A percentile compares a stretch with the other conserved stretches of the same genome.
phyloP scores from a whole-genome alignment of 2,888 invertebrate species.

The Cataglyphis cursor region DNA sequence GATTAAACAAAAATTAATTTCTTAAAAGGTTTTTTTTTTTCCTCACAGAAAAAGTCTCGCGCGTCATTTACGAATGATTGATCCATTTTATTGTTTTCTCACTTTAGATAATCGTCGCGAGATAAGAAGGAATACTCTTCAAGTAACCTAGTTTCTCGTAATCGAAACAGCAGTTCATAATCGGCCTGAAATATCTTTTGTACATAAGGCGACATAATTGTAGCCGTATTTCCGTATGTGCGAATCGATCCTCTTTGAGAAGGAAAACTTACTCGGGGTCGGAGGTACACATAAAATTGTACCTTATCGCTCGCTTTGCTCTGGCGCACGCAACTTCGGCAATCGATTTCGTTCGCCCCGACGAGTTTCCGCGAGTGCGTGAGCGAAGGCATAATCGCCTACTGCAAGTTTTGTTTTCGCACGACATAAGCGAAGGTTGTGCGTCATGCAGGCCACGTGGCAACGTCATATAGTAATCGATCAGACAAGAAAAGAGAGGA shows the following conservation, averaged over 20 bases:
- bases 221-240: conserved; percentile 38
- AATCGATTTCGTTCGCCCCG: conserved; percentile 30
- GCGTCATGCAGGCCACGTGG: not conserved
- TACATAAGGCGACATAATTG: conserved; percentile 17
- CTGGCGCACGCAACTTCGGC: conserved; percentile 40
- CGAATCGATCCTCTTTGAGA: conserved; percentile 38
- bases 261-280: not conserved
- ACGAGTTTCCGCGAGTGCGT: conserved; percentile 8
- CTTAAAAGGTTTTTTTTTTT: not conserved
- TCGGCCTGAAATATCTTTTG: conserved; percentile 33
- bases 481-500: conserved; percentile 23
- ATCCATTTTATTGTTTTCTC: conserved; percentile 21
- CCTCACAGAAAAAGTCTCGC: not conserved
- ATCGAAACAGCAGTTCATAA: conserved; percentile 11
- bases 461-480: conserved; percentile 19
- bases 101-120: conserved; percentile 34
- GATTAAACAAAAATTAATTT: conserved; percentile 26
- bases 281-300: not conserved
- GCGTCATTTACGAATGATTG: conserved; percentile 22
- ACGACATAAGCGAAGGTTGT: conserved; percentile 8
- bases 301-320: not conserved
- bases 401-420: conserved; percentile 24
- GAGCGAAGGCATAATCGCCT: conserved; percentile 25
- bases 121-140: conserved; percentile 25
- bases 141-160: conserved; percentile 32